A percentile compares a stretch with the other conserved stretches of the same genome.
These are phyloP conservation scores for Papilio helenus DNA, from an alignment of 1,140 invertebrate genomes.

Conservation along the genomic window DNA sequence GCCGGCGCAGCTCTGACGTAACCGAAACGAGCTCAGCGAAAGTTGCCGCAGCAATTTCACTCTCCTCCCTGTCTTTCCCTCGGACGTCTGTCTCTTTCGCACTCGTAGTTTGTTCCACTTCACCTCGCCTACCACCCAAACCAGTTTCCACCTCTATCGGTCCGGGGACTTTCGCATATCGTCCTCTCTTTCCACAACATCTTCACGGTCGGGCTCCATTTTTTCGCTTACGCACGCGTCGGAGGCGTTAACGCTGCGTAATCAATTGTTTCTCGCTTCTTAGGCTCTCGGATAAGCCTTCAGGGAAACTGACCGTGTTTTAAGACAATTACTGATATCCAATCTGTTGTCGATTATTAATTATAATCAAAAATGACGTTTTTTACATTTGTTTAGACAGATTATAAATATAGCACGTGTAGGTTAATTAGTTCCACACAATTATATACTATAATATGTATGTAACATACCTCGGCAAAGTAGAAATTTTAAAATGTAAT, in stretches of 20 bases:
- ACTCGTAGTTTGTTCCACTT: constrained; percentile 41
- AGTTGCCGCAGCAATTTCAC: constrained; percentile 78
- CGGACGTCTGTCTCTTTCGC: constrained; percentile 55
- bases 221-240: constrained; percentile 68
- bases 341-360: constrained; percentile 49
- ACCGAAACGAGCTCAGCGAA: constrained; percentile 79
- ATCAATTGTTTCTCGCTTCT: constrained; percentile 68
- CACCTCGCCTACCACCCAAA: constrained; percentile 52
- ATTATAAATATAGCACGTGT: not conserved
- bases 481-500: not conserved
- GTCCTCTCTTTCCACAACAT: constrained; percentile 58
- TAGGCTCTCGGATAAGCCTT: constrained; percentile 49
- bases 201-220: constrained; percentile 69
- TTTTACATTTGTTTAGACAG: not conserved
- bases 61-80: constrained; percentile 72
- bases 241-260: constrained; percentile 65
- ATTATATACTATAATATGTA: not conserved
- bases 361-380: constrained; percentile 39
- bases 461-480: not conserved
- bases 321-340: constrained; percentile 44
- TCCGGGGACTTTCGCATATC: constrained; percentile 49
- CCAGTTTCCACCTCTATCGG: constrained; percentile 54
- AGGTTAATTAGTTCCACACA: not conserved
- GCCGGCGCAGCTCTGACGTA: constrained; percentile 68
- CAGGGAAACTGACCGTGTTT: constrained; percentile 44